phyloP scores from a whole-genome alignment of 2,113 vertebrate genomes.

The Oriolus oriolus region DNA sequence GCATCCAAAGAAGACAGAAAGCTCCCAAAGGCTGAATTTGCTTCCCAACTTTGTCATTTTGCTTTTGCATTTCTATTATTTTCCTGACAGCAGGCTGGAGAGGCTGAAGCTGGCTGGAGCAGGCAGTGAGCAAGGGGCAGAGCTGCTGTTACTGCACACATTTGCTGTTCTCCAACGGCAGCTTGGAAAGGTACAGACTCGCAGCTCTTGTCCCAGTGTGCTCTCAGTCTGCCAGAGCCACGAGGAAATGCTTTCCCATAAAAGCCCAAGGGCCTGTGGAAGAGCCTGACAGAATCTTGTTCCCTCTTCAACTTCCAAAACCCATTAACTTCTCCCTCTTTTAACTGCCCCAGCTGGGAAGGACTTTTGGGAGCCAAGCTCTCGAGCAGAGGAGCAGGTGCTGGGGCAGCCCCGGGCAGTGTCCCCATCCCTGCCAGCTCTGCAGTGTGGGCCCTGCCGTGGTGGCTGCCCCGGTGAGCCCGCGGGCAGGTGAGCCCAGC shows the following conservation, averaged over 20 bases:
- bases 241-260: not conserved
- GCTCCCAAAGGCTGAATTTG: not conserved
- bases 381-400: not conserved
- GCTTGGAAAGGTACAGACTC: not conserved
- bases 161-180: not conserved
- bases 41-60: not conserved
- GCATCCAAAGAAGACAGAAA: not conserved
- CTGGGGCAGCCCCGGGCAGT: accelerated
- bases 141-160: not conserved
- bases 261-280: not conserved
- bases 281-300: not conserved
- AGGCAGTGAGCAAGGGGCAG: not conserved
- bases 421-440: not conserved
- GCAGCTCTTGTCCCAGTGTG: not conserved
- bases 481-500: accelerated
- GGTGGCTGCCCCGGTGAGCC: accelerated
- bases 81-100: not conserved
- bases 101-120: not conserved
- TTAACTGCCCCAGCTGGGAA: not conserved
- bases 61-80: not conserved
- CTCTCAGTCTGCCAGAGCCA: not conserved
- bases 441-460: accelerated
- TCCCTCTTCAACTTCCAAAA: not conserved
- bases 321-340: not conserved
- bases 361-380: not conserved